A percentile compares a stretch with the other conserved stretches of the same genome.
phyloP scores from a whole-genome alignment of 2,113 vertebrate genomes.

The Lathamus discolor region DNA sequence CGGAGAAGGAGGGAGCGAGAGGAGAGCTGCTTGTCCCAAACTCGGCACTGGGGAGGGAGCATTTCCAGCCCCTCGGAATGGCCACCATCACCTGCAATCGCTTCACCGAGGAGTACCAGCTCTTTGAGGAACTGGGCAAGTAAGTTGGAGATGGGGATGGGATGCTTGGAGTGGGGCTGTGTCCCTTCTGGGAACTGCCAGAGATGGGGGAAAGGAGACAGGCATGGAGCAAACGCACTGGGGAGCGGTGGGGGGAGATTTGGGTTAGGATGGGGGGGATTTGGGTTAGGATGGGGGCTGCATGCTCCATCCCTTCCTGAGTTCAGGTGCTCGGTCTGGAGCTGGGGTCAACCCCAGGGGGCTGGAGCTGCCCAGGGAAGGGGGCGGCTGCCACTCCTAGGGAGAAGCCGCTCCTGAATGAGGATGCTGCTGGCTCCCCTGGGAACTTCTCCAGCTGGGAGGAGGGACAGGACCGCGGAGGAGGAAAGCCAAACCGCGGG shows the following conservation, averaged over 20 bases:
- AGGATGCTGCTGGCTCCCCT: background rate
- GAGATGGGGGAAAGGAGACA: background rate
- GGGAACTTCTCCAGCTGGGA: background rate
- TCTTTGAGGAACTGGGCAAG: constrained; percentile 93
- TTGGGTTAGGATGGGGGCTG: background rate
- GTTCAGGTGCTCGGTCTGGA: background rate
- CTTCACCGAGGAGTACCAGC: constrained; percentile 92
- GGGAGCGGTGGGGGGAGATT: fast-evolving
- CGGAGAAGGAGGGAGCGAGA: constrained; percentile 48
- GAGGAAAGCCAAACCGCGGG: background rate
- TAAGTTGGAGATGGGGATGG: constrained; percentile 74
- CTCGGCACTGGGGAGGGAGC: constrained; percentile 47
- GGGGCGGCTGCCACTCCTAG: fast-evolving
- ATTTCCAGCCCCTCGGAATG: constrained; percentile 76
- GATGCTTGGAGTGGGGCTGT: background rate
- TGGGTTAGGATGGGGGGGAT: background rate
- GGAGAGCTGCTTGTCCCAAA: constrained; percentile 56
- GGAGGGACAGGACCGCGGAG: background rate
- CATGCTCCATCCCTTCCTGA: background rate
- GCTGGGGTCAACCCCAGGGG: background rate
- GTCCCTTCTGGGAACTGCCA: background rate
- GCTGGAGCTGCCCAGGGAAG: background rate
- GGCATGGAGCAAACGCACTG: fast-evolving
- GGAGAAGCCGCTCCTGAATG: background rate
- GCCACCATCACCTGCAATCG: constrained; percentile 91